A percentile compares a stretch with the other conserved stretches of the same genome.
Evolutionary conservation across 2,113 vertebrate species (phyloP).

Genomic region (Brachirus orientalis): DNA sequence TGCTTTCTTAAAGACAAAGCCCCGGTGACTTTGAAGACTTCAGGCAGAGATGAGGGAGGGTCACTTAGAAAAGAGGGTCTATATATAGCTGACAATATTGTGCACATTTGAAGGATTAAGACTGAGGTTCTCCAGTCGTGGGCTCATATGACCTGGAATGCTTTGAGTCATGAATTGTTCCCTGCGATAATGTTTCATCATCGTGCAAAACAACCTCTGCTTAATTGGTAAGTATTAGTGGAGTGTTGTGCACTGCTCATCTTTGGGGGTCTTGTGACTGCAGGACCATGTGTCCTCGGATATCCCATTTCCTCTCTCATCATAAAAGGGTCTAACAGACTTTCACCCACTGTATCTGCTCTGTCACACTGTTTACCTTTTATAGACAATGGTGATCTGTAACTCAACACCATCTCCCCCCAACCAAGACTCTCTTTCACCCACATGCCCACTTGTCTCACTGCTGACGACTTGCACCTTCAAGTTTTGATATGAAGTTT

Average conservation of each 20-base stretch:
- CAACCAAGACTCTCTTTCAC: slow-evolving; percentile 6
- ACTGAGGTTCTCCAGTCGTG: slow-evolving; percentile 86
- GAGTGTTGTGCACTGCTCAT: slow-evolving; percentile 73
- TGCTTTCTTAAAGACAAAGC: slow-evolving; percentile 63
- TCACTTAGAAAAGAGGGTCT: slow-evolving; percentile 76
- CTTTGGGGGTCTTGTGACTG: slow-evolving; percentile 86
- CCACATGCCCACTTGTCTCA: slow-evolving; percentile 28
- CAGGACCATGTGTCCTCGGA: slow-evolving; percentile 84
- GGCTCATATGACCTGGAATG: slow-evolving; percentile 96
- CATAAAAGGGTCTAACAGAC: slow-evolving; percentile 83
- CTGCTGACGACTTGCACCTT: slow-evolving; percentile 37
- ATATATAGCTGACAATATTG: slow-evolving; percentile 98
- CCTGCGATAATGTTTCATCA: slow-evolving; percentile 98
- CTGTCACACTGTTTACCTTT: slow-evolving; percentile 83
- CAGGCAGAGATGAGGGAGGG: slow-evolving; percentile 47
- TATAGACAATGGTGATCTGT: slow-evolving; percentile 84
- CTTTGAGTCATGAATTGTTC: slow-evolving; percentile 99
- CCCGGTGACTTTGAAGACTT: slow-evolving; percentile 80
- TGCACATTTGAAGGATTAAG: slow-evolving; percentile 91
- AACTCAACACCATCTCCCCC: slow-evolving; percentile 58
- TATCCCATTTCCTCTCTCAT: slow-evolving; percentile 88
- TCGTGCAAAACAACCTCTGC: slow-evolving; percentile 89
- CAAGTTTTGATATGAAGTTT: slow-evolving; percentile 50
- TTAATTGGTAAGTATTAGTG: slow-evolving; percentile 89
- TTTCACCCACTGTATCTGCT: slow-evolving; percentile 75